A percentile compares a stretch with the other conserved stretches of the same genome.
phyloP scores from a whole-genome alignment of 2,113 vertebrate species.

The Formicarius rufipectus region DNA sequence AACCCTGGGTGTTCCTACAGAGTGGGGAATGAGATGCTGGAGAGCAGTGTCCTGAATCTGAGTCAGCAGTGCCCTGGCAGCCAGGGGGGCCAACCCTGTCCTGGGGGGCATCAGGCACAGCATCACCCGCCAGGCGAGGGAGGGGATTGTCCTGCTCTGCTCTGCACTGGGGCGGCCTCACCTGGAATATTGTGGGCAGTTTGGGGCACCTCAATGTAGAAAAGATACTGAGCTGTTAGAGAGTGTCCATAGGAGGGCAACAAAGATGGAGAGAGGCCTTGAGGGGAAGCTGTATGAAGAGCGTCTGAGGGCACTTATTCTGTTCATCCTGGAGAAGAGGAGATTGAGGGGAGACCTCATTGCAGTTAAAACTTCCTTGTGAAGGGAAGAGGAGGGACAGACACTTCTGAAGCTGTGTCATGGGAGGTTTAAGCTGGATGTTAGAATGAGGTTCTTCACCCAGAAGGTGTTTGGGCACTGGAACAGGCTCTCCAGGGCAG shows the following conservation, averaged over 20 bases:
- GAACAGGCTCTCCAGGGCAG: background rate
- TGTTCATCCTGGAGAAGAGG: background rate
- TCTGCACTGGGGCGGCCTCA: too few species aligned
- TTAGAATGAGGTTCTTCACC: background rate
- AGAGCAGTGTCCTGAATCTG: too few species aligned
- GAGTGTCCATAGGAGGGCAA: too few species aligned
- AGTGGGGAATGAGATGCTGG: background rate
- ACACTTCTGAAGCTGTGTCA: background rate
- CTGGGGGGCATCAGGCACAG: too few species aligned
- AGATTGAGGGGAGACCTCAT: background rate
- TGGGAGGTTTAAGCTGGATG: background rate
- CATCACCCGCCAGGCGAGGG: too few species aligned
- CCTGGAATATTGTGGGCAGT: too few species aligned
- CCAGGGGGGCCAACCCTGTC: too few species aligned
- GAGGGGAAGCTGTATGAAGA: rapidly evolving
- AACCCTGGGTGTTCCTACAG: background rate
- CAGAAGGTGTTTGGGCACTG: background rate
- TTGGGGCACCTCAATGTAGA: rapidly evolving
- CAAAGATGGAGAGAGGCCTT: background rate
- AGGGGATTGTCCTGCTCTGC: background rate
- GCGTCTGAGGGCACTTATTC: background rate
- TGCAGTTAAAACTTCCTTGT: background rate
- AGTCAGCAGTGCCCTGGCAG: too few species aligned
- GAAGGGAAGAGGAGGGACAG: too few species aligned
- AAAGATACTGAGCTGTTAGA: background rate